Conservation (phyloP, 2,113 vertebrate genomes). For the Trematocara unimaculatum region DNA sequence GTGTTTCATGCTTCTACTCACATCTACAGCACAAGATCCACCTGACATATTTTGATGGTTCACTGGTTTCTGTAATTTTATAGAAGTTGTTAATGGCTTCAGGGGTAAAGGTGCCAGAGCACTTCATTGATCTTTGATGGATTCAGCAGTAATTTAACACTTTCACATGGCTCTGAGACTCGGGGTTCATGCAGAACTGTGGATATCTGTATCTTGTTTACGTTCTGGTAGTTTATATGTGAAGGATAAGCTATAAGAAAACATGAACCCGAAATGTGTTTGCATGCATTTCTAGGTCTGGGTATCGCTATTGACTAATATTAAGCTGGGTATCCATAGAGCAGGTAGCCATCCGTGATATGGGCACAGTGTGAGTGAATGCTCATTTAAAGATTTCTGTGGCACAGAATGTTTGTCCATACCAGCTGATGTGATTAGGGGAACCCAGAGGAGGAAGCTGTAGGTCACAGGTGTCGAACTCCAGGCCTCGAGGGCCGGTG, state of each 20-base stretch:
- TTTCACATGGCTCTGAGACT: neutral
- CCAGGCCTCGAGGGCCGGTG: neutral
- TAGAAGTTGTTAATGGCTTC: neutral
- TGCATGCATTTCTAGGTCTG: neutral
- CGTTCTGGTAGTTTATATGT: neutral
- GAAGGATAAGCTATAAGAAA: neutral
- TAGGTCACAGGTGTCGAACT: neutral
- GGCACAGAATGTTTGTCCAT: neutral
- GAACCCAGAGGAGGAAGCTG: neutral
- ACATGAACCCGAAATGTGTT: neutral
- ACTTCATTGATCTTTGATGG: neutral
- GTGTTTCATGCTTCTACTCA: rapidly evolving
- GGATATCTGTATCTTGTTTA: neutral
- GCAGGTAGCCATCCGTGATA: neutral
- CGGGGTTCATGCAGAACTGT: neutral
- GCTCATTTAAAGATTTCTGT: neutral
- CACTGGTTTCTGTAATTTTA: neutral
- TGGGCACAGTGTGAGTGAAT: neutral
- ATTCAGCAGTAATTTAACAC: neutral
- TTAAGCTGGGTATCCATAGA: neutral
- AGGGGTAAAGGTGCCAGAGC: neutral
- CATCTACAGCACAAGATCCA: neutral
- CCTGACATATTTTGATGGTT: neutral
- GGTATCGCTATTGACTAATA: neutral
- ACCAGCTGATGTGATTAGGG: neutral